Evolutionary conservation across 2,797 vertebrate genomes (phyloP).

Genomic region (Lycodopsis pacificus): DNA sequence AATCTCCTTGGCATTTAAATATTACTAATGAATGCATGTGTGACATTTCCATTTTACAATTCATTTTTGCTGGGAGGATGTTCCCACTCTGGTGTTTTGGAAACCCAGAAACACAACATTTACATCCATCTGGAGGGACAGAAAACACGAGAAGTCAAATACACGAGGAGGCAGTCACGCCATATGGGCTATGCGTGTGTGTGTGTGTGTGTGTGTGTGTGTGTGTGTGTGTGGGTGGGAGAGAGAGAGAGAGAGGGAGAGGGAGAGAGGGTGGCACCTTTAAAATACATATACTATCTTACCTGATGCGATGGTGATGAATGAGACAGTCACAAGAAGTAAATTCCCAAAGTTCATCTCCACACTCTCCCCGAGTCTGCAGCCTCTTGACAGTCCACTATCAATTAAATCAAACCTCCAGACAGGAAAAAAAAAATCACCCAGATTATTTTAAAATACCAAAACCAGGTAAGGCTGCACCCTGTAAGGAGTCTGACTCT

Average conservation of each 20-base stretch:
- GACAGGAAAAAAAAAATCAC: not conserved
- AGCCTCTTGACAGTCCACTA: conserved; percentile 36
- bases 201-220: not conserved
- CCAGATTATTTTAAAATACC: not conserved
- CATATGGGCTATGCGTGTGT: conserved; percentile 26
- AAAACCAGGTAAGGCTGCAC: not conserved
- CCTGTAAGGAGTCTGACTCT: conserved; percentile 15
- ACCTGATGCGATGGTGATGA: conserved; percentile 73
- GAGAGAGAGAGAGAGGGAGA: not conserved
- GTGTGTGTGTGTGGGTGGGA: not conserved
- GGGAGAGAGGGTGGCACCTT: not conserved
- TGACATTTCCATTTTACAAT: conserved; percentile 46
- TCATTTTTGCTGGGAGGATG: conserved; percentile 5
- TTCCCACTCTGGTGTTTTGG: conserved; percentile 21
- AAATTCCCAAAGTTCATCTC: conserved; percentile 79
- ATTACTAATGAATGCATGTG: conserved; percentile 28
- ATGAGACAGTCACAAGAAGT: conserved; percentile 65
- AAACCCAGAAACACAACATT: conserved; percentile 46
- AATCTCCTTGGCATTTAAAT: conserved; percentile 34
- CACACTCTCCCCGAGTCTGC: conserved; percentile 52
- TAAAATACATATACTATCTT: conserved; percentile 22
- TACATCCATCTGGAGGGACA: conserved; percentile 45
- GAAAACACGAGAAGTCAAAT: conserved; percentile 42
- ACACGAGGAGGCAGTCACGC: conserved; percentile 31
- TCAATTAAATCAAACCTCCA: conserved; percentile 23